Evolutionary conservation across 2,888 invertebrate genomes (phyloP), one percentile per base, ranked within the genome.

Genomic region (Piscicola geometra): DNA sequence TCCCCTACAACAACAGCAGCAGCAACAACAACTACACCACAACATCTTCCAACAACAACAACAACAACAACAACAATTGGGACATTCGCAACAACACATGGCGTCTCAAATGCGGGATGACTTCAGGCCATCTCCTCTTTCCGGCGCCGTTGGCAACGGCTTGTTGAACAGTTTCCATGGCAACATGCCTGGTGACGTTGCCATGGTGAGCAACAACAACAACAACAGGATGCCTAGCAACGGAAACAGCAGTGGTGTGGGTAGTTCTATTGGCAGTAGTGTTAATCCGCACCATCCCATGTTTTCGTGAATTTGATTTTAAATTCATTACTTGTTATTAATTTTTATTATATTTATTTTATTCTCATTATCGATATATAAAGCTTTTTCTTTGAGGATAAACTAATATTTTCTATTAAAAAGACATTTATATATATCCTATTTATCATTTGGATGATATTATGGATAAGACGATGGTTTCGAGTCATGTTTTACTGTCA

Each of bases 151-250:
- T 25, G 60, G n/a, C 25, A 56, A 56, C 60, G n/a, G 60, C 60
- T 56, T 56, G 60, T 56, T 56, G 60, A 56, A n/a, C n/a, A 56
- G 60, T 21, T 56, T 56, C 60, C 60, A 56, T 18, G 60, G 60
- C 60, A 56, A 56, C 60, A 56, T 56, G 60, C 15, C 12, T 5
- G 3, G 15, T 21, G 60, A 56, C 15, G 21, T 25, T 56, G 21
- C 60, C n/a, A 41, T 41, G 41, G 41, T 41, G 15, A 3, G 5
- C 9, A 32, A 25, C 21, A 25, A 25, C 64, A 64, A 25, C 64
- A 64, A 25, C 30, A 67, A 67, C 28, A 67, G 67, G 21, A 25
- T 67, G 32, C 32, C 32, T 25, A 67, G 33, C 35, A 67, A 67
- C 67, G 67, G 67, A 5, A 67, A 67, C 67, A 30, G 9, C 67